These are phyloP conservation scores for Bugulina stolonifera DNA, from an alignment of 2,888 invertebrate genomes.

Conservation along the genomic window DNA sequence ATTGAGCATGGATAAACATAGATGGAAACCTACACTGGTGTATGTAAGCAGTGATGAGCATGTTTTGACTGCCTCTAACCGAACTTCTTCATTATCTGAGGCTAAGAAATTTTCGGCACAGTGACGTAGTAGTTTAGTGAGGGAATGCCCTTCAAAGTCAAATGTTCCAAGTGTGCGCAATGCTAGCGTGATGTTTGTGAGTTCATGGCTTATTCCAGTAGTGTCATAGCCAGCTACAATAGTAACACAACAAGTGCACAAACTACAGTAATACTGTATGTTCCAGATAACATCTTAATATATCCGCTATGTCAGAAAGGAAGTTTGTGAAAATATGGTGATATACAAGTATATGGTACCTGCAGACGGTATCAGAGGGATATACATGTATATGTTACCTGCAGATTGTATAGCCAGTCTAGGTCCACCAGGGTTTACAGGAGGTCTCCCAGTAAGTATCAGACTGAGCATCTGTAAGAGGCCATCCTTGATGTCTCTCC, in stretches of 20 bases:
- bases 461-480: constrained; percentile 83
- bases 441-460: constrained; percentile 79
- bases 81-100: constrained; percentile 83
- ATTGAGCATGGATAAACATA: constrained; percentile 32
- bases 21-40: constrained; percentile 63
- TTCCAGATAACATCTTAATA: too few relatives aligned
- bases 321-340: too few relatives aligned
- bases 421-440: constrained; percentile 59
- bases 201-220: constrained; percentile 58
- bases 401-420: constrained; percentile 30
- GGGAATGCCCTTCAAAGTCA: constrained; percentile 84
- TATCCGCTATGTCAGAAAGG: too few relatives aligned
- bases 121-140: constrained; percentile 83
- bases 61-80: constrained; percentile 88
- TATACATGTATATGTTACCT: too few relatives aligned
- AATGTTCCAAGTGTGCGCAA: constrained; percentile 80
- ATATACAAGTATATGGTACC: too few relatives aligned
- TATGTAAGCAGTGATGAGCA: constrained; percentile 78
- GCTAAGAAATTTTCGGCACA: constrained; percentile 86
- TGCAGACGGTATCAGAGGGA: too few relatives aligned
- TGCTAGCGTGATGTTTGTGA: constrained; percentile 80
- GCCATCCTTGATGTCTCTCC: constrained; percentile 85
- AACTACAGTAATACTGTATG: too few relatives aligned
- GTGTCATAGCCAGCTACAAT: constrained; percentile 6
- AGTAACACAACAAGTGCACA: too few relatives aligned